phyloP scores from a whole-genome alignment of 53 echinoderm and acorn worm genomes.

The Hippasteria phrygiana region DNA sequence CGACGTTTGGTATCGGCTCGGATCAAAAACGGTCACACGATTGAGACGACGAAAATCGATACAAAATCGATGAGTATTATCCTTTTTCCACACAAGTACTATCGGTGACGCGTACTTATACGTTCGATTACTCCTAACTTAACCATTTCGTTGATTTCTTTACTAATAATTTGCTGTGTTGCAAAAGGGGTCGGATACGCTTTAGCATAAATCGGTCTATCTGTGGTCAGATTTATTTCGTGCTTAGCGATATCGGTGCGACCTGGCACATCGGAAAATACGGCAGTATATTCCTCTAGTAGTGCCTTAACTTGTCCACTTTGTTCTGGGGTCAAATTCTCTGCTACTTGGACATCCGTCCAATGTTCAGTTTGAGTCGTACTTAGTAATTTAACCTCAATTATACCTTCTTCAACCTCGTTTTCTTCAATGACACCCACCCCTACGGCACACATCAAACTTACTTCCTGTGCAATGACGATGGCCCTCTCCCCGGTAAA shows the following conservation, averaged over 20 bases:
- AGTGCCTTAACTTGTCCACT: neutral
- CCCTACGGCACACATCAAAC: too few species aligned
- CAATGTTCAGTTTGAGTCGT: too few species aligned
- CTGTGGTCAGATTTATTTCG: conserved; percentile 3
- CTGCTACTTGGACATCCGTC: conserved; percentile 5
- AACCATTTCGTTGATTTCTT: conserved; percentile 35
- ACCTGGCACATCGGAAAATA: conserved; percentile 18
- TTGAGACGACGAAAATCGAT: conserved; percentile 35
- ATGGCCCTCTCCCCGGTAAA: too few species aligned
- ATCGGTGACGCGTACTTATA: conserved; percentile 24
- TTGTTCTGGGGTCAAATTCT: neutral
- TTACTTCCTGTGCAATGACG: too few species aligned
- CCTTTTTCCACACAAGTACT: conserved; percentile 42
- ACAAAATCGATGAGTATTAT: conserved; percentile 41
- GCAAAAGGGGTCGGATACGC: conserved; percentile 48
- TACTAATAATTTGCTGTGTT: conserved; percentile 16
- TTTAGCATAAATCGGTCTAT: conserved; percentile 7
- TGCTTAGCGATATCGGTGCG: neutral
- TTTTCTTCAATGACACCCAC: too few species aligned
- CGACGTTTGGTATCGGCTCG: conserved; percentile 35
- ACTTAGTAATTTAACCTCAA: too few species aligned
- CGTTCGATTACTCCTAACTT: conserved; percentile 38
- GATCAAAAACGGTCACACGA: conserved; percentile 22
- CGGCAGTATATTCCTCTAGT: neutral
- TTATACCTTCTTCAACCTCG: too few species aligned